Evolutionary conservation across 2,888 invertebrate genomes (phyloP).

Genomic region (Deilephila porcellus): DNA sequence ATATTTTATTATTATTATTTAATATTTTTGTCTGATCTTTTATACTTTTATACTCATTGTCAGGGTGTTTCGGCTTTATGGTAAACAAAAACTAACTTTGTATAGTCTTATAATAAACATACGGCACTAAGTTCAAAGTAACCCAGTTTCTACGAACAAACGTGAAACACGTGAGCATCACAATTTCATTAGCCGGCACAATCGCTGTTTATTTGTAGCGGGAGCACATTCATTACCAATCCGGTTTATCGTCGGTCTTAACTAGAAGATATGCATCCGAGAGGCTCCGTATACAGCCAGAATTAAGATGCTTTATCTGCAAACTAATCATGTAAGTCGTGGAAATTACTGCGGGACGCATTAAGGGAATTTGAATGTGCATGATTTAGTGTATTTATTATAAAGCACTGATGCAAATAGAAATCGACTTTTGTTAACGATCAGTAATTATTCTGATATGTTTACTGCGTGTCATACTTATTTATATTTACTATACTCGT

Average conservation of each 20-base stretch:
- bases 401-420: too few species aligned
- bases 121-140: background rate
- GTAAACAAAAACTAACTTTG: too few species aligned
- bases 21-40: too few species aligned
- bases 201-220: slow-evolving; percentile 29
- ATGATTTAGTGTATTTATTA: background rate
- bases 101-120: background rate
- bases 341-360: slow-evolving; percentile 1
- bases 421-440: too few species aligned
- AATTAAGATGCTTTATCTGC: slow-evolving; percentile 13
- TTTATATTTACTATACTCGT: too few species aligned
- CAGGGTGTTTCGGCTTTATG: too few species aligned
- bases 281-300: background rate
- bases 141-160: background rate
- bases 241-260: slow-evolving; percentile 19
- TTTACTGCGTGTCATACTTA: too few species aligned
- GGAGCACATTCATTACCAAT: slow-evolving; percentile 2
- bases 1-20: too few species aligned
- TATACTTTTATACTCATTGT: too few species aligned
- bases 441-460: too few species aligned
- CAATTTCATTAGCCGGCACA: slow-evolving; percentile 29
- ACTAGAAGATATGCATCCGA: slow-evolving; percentile 18
- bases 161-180: background rate
- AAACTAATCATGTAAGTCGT: slow-evolving; percentile 1
- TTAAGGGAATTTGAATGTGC: background rate